A percentile compares a stretch with the other conserved stretches of the same genome.
Conservation (phyloP, 2,888 invertebrate species). For the Drosophila stalkeri region DNA sequence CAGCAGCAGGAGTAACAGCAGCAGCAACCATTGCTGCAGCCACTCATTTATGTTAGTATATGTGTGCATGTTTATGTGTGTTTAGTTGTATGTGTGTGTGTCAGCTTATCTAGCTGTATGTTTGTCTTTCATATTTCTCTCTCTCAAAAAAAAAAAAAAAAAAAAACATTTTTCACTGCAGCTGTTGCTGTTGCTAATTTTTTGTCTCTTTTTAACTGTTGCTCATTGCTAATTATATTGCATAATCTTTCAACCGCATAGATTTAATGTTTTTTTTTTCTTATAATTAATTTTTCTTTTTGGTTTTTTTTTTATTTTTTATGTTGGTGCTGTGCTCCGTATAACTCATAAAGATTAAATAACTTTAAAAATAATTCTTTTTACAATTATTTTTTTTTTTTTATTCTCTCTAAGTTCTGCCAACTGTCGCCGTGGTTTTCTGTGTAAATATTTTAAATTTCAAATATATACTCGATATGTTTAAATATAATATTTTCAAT, state of each 20-base stretch:
- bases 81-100: constrained; percentile 1
- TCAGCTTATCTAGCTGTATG: not conserved
- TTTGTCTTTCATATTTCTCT: constrained; percentile 3
- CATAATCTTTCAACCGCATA: constrained; percentile 15
- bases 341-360: constrained; percentile 28
- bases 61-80: constrained; percentile 11
- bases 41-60: constrained; percentile 22
- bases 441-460: constrained; percentile 50
- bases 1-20: constrained; percentile 17
- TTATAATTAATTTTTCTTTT: constrained; percentile 13
- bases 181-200: constrained; percentile 13
- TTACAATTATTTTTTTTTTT: constrained; percentile 7
- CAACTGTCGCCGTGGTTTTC: constrained; percentile 23
- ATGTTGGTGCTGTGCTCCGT: constrained; percentile 25
- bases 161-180: not conserved
- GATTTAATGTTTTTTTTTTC: constrained; percentile 1
- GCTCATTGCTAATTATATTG: constrained; percentile 22
- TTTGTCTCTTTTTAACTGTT: not conserved
- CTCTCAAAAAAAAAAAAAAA: too few species aligned
- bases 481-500: not conserved
- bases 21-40: constrained; percentile 20
- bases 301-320: not conserved
- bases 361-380: constrained; percentile 4
- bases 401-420: not conserved
- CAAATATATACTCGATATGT: constrained; percentile 47